Evolutionary conservation across 2,113 vertebrate species (phyloP).

Genomic region (Delphinus delphis): DNA sequence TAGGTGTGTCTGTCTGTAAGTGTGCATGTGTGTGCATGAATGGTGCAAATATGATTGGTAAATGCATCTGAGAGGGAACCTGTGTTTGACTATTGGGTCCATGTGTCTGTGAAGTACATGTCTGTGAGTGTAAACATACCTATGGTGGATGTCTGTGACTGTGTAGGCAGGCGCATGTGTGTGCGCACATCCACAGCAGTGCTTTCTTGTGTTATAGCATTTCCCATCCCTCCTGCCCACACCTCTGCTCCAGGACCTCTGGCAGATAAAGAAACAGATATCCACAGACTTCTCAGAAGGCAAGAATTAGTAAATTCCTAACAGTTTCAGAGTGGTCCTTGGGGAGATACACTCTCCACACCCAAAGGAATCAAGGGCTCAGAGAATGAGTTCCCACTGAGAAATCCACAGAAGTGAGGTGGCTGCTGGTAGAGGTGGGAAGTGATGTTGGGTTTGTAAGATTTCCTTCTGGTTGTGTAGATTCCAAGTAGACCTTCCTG

Average conservation of each 20-base stretch:
- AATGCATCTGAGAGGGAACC: background rate
- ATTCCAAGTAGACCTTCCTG: background rate
- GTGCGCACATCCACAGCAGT: background rate
- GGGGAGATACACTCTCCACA: background rate
- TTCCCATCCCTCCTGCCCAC: background rate
- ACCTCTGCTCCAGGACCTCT: background rate
- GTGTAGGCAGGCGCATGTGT: background rate
- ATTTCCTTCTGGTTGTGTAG: constrained; percentile 21
- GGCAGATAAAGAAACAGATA: constrained; percentile 17
- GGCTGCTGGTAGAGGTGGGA: background rate
- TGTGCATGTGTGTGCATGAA: background rate
- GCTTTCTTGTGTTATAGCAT: background rate
- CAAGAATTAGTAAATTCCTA: constrained; percentile 4
- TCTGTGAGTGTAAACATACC: background rate
- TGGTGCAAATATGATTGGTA: background rate
- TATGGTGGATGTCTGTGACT: background rate
- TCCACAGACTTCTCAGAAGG: constrained; percentile 1
- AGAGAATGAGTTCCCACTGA: background rate
- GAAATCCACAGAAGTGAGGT: constrained; percentile 9
- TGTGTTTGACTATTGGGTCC: background rate
- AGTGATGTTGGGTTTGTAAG: background rate
- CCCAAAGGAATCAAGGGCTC: background rate
- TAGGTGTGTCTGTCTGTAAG: background rate
- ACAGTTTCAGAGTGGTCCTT: background rate
- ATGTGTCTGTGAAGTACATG: background rate